Evolutionary conservation across 2,113 vertebrate species (phyloP), one percentile per base, ranked within the genome.

Genomic region (Pycnonotus jocosus): DNA sequence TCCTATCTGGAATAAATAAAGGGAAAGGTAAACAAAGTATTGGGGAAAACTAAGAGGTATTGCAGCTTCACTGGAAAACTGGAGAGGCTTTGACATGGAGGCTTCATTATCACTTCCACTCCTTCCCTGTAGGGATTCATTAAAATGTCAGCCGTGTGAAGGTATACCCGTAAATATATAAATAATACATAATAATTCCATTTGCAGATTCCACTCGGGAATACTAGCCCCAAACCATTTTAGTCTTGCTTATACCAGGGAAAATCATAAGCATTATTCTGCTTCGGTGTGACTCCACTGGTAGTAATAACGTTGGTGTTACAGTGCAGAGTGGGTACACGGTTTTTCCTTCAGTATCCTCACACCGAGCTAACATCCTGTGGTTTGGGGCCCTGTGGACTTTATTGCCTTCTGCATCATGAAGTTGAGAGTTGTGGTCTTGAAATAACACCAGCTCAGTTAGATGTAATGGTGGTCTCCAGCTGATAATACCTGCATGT

Each of bases 71-170:
- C 71, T 77, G 70, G 76, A 94, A 92, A 94, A 86, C 74, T 89
- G 87, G 79, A 87, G 72, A 86, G 56, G 74, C 95, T 96, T 92
- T 96, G 95, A 97, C 94, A 86, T 80, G 85, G 82, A 86, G 45
- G 70, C 95, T 97, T 97, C 92, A 92, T 97, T 96, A 96, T 91
- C 91, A 95, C 96, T 79, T 65, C 71, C 64, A 81, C 64, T 97
- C 92, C 68, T 72, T 97, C 94, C 95, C 96, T 86, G 66, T 94
- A 97, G 96, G 96, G 95, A 96, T 97, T 97, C 96, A 97, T 97
- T 97, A 97, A 98, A 97, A 97, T 27, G 69, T 97, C 96, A 96
- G n/a, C 90, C 2, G 0, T 95, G 92, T 96, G 96, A 97, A 96
- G 92, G 87, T 91, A 90, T 78, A 92, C 92, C 74, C 28, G 3